A percentile compares a stretch with the other conserved stretches of the same genome.
Conservation (phyloP, 2,797 vertebrate genomes). For the Sebastes miniatus region DNA sequence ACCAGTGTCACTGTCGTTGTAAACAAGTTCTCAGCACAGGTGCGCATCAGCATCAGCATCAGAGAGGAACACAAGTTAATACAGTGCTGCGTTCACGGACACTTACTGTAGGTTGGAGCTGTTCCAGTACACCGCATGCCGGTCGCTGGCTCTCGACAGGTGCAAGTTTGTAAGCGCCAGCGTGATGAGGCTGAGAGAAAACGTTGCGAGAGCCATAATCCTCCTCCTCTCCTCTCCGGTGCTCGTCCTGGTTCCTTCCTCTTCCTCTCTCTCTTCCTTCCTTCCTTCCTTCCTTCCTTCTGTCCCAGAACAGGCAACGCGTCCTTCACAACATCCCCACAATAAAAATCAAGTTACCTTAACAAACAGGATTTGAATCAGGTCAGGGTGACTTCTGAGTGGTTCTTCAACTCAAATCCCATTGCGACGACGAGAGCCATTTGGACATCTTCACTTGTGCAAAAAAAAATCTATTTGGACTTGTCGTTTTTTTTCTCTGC, state of each 20-base stretch:
- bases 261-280: slow-evolving; percentile 26
- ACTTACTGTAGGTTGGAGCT: slow-evolving; percentile 83
- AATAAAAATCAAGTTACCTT: slow-evolving; percentile 40
- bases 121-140: slow-evolving; percentile 83
- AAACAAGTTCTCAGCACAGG: slow-evolving; percentile 44
- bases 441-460: slow-evolving; percentile 39
- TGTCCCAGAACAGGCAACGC: slow-evolving; percentile 39
- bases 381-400: slow-evolving; percentile 31
- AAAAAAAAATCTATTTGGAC: not conserved
- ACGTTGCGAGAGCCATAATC: slow-evolving; percentile 79
- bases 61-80: slow-evolving; percentile 14
- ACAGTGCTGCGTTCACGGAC: not conserved
- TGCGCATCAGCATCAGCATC: slow-evolving; percentile 34
- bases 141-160: slow-evolving; percentile 75
- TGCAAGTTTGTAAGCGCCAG: slow-evolving; percentile 77
- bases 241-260: slow-evolving; percentile 48
- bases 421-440: slow-evolving; percentile 53
- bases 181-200: slow-evolving; percentile 77
- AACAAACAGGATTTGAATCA: slow-evolving; percentile 6
- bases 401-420: slow-evolving; percentile 71
- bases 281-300: slow-evolving; percentile 49
- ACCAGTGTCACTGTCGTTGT: not conserved
- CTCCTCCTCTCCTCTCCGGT: slow-evolving; percentile 43
- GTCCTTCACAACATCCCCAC: slow-evolving; percentile 74
- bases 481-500: slow-evolving; percentile 10